phyloP scores from a whole-genome alignment of 2,113 vertebrate genomes.

The Caranx ignobilis region DNA sequence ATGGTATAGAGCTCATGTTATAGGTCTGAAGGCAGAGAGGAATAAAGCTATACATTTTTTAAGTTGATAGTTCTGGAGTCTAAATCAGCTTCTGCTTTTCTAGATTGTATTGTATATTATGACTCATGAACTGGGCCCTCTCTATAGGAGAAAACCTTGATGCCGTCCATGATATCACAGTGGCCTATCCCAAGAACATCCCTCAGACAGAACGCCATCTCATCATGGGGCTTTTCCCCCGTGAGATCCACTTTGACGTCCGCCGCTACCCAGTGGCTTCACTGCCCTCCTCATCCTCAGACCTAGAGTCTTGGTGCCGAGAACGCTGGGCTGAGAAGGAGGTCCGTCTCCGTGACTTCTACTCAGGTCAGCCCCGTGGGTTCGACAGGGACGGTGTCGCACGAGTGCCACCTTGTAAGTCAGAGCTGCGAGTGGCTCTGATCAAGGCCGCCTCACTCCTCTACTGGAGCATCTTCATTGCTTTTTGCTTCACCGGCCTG shows the following conservation, averaged over 20 bases:
- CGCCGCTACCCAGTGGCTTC: conserved; percentile 85
- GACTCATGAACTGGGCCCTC: neutral
- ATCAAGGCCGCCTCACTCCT: conserved; percentile 90
- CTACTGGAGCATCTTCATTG: conserved; percentile 91
- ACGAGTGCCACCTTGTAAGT: conserved; percentile 91
- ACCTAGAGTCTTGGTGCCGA: conserved; percentile 92
- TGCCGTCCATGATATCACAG: conserved; percentile 96
- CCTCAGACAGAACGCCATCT: conserved; percentile 97
- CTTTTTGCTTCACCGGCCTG: conserved; percentile 82
- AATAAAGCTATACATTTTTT: conserved; percentile 9
- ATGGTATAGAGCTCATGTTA: neutral
- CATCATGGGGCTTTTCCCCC: conserved; percentile 90
- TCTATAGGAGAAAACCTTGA: conserved; percentile 91
- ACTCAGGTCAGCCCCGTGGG: conserved; percentile 80
- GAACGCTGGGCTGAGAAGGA: conserved; percentile 96
- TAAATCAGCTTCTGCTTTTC: neutral
- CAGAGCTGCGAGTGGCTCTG: conserved; percentile 88
- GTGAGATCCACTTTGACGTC: conserved; percentile 96
- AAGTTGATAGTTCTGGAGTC: neutral
- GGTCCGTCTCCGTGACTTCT: conserved; percentile 89
- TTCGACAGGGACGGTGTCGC: conserved; percentile 83
- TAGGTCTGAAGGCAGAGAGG: conserved; percentile 18
- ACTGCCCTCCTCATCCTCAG: conserved; percentile 85
- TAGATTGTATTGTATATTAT: neutral
- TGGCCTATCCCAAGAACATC: conserved; percentile 96